phyloP scores from a whole-genome alignment of 2,113 vertebrate species.

The Nymphicus hollandicus region DNA sequence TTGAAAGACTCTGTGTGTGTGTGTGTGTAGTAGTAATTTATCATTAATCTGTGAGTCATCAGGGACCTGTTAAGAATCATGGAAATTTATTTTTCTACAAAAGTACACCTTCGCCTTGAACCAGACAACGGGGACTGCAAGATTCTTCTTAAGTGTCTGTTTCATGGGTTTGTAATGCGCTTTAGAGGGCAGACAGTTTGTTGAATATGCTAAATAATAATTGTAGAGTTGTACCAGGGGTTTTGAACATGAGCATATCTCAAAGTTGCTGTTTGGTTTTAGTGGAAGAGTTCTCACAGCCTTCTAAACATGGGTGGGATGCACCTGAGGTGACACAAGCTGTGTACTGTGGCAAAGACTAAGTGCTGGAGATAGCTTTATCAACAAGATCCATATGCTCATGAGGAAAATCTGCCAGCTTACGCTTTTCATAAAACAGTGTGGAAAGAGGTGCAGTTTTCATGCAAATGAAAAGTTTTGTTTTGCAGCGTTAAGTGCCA shows the following conservation, averaged over 20 bases:
- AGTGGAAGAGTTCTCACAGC: not conserved
- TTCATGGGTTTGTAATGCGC: not conserved
- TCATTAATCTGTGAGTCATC: not conserved
- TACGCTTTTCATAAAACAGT: not conserved
- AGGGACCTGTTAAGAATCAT: not conserved
- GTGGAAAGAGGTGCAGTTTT: not conserved
- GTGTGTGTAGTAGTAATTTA: not conserved
- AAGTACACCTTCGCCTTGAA: not conserved
- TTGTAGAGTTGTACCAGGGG: not conserved
- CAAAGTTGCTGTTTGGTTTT: not conserved
- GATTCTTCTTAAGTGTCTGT: not conserved
- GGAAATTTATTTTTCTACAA: not conserved
- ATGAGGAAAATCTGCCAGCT: not conserved
- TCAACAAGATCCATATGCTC: not conserved
- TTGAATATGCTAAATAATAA: not conserved
- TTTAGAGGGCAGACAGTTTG: not conserved
- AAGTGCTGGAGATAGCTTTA: not conserved
- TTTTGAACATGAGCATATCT: not conserved
- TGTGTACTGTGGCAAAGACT: not conserved
- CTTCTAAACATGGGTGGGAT: not conserved
- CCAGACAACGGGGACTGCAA: not conserved
- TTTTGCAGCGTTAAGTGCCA: not conserved
- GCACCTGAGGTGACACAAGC: not conserved
- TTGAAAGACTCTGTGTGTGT: not conserved
- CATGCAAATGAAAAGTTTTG: not conserved